phyloP scores from a whole-genome alignment of 2,797 vertebrate species.

The Lepus oiostolus region DNA sequence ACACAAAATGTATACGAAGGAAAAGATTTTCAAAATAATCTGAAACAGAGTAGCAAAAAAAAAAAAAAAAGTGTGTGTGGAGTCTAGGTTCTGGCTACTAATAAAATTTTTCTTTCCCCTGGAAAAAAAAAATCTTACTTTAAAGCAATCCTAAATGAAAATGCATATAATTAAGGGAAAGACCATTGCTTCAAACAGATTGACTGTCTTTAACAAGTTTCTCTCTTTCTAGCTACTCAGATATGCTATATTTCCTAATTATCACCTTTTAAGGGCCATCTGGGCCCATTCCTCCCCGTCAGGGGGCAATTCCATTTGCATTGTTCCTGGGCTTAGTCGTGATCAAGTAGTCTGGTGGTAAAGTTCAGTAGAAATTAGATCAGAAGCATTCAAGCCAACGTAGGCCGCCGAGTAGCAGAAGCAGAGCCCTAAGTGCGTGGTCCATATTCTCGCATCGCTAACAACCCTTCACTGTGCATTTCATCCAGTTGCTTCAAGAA shows the following conservation, averaged over 20 bases:
- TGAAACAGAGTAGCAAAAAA: slow-evolving; percentile 79
- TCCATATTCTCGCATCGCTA: slow-evolving; percentile 86
- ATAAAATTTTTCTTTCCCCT: slow-evolving; percentile 82
- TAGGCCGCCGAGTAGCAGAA: slow-evolving; percentile 90
- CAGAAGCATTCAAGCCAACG: slow-evolving; percentile 91
- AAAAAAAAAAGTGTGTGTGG: slow-evolving; percentile 50
- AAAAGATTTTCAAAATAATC: slow-evolving; percentile 78
- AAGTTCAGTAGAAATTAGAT: slow-evolving; percentile 97
- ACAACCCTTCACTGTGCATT: slow-evolving; percentile 84
- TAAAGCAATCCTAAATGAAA: slow-evolving; percentile 89
- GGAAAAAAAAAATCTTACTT: slow-evolving; percentile 86
- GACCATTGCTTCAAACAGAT: slow-evolving; percentile 91
- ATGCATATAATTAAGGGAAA: slow-evolving; percentile 90
- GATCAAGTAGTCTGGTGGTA: slow-evolving; percentile 97
- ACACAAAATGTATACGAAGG: slow-evolving; percentile 56
- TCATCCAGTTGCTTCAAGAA: slow-evolving; percentile 85
- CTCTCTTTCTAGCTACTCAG: slow-evolving; percentile 95
- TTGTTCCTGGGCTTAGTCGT: slow-evolving; percentile 99
- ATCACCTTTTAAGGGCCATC: slow-evolving; percentile 99
- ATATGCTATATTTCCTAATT: slow-evolving; percentile 99
- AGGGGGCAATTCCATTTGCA: slow-evolving; percentile 99
- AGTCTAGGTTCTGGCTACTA: slow-evolving; percentile 85
- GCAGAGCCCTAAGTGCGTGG: slow-evolving; percentile 86
- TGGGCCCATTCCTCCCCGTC: slow-evolving; percentile 99
- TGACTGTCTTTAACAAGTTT: slow-evolving; percentile 94